Base-by-base conservation (phyloP, 2,113 vertebrate genomes). In the Sitta europaea region DNA sequence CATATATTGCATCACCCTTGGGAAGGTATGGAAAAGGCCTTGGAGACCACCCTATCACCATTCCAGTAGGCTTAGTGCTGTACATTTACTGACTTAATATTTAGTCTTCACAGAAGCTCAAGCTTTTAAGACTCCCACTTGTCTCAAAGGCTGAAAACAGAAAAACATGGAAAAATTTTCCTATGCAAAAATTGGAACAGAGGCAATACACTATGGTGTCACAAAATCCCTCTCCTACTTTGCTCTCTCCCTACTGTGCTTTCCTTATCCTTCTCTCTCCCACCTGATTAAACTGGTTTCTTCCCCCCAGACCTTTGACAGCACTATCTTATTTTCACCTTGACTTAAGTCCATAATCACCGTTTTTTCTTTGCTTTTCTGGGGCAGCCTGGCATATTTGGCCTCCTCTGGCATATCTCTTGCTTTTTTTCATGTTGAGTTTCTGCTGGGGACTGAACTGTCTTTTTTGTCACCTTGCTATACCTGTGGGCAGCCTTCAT, bases 181-280 rank as follows among this genome's bases (percentile, higher is more conserved):
- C 27, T 2, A 0, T 58, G 23, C 17, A 54, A n/a, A 54, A n/a
- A 2, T 4, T 67, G 35, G 19, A 36, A 35, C 20, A 47, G 15
- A 42, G 11, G 8, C 14, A 67, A 59, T 45, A 54, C 15, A 51
- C 7, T n/a, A 35, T 10, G 23, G 14, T 21, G 29, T 27, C 0
- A 2, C 0, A 1, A 80, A 84, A 87, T 38, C 20, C 29, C 28
- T 74, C 14, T 38, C 15, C 24, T 58, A 7, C 27, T 55, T 81
- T 33, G 0, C 3, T 73, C 4, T 45, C 17, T 78, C 53, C 4
- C 15, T 55, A 6, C 20, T 35, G 7, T 48, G 6, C 15, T 78
- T 70, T 78, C 29, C 25, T 47, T 18, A 66, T 21, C 8, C 11
- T 87, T 62, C 21, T 19, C 8, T 80, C 75, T 72, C 28, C 18